These are phyloP conservation scores for Scleropages formosus DNA, from an alignment of 2,797 vertebrate genomes.

Conservation along the genomic window DNA sequence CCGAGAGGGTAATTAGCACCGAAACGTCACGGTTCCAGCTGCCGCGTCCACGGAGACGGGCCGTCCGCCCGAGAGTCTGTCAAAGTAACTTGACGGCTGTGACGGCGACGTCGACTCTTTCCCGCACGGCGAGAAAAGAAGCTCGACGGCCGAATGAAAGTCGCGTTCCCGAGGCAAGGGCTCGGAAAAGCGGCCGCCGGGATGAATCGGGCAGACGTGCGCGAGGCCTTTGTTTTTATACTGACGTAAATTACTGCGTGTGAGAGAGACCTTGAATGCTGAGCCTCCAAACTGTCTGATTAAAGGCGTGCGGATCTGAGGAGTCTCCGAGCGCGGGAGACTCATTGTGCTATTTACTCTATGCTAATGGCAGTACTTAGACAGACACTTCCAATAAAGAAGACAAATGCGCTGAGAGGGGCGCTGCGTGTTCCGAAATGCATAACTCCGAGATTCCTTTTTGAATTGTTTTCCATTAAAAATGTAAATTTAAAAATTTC, in stretches of 20 bases:
- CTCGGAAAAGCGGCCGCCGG: neutral
- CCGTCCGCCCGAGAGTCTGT: slow-evolving; percentile 33
- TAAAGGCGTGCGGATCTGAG: slow-evolving; percentile 9
- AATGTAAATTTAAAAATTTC: slow-evolving; percentile 72
- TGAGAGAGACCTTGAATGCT: slow-evolving; percentile 18
- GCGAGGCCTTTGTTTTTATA: neutral
- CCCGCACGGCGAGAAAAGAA: slow-evolving; percentile 2
- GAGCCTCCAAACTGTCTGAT: slow-evolving; percentile 32
- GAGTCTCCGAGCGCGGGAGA: neutral
- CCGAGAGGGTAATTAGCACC: slow-evolving; percentile 47
- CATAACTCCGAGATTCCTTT: slow-evolving; percentile 60
- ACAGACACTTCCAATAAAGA: slow-evolving; percentile 13
- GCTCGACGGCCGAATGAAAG: slow-evolving; percentile 32
- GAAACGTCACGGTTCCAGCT: slow-evolving; percentile 9
- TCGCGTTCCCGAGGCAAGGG: no score
- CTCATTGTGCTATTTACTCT: neutral
- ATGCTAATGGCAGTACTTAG: neutral
- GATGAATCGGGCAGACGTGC: neutral
- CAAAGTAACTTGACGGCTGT: slow-evolving; percentile 29
- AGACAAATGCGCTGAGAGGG: neutral
- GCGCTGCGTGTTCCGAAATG: slow-evolving; percentile 56
- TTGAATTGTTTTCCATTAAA: slow-evolving; percentile 75
- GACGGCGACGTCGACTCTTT: slow-evolving; percentile 28
- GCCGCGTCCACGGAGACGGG: slow-evolving; percentile 35
- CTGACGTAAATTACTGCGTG: neutral